Conservation (phyloP, 2,113 vertebrate genomes). For the Apistogramma diplotaenia region DNA sequence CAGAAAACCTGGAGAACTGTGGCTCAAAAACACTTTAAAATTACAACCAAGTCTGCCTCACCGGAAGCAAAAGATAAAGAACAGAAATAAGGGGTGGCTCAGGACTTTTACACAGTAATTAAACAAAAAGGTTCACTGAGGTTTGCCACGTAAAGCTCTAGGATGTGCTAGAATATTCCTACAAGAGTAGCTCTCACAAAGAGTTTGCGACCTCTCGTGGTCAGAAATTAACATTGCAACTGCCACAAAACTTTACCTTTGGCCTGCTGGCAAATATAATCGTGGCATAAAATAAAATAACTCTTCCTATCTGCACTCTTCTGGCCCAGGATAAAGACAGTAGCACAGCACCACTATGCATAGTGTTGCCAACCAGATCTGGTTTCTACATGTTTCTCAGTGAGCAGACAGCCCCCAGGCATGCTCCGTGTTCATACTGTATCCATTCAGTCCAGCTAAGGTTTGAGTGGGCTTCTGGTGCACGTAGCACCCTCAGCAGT, state of each 20-base stretch:
- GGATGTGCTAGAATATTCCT: background rate
- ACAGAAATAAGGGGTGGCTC: background rate
- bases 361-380: background rate
- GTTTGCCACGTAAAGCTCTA: background rate
- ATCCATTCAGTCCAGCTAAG: background rate
- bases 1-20: background rate
- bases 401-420: background rate
- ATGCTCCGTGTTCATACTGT: background rate
- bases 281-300: background rate
- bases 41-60: background rate
- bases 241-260: background rate
- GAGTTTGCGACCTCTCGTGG: slow-evolving; percentile 38
- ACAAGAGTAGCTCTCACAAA: background rate
- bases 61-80: background rate
- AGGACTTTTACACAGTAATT: background rate
- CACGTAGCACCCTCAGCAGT: background rate
- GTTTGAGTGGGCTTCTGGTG: background rate
- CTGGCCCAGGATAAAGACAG: background rate
- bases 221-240: background rate
- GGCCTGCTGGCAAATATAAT: background rate
- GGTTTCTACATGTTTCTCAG: background rate
- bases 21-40: too few relatives aligned
- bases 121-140: background rate
- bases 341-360: background rate
- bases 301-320: background rate